A percentile compares a stretch with the other conserved stretches of the same genome.
Conservation (phyloP, 2,113 vertebrate genomes). For the Phyllostomus discolor region DNA sequence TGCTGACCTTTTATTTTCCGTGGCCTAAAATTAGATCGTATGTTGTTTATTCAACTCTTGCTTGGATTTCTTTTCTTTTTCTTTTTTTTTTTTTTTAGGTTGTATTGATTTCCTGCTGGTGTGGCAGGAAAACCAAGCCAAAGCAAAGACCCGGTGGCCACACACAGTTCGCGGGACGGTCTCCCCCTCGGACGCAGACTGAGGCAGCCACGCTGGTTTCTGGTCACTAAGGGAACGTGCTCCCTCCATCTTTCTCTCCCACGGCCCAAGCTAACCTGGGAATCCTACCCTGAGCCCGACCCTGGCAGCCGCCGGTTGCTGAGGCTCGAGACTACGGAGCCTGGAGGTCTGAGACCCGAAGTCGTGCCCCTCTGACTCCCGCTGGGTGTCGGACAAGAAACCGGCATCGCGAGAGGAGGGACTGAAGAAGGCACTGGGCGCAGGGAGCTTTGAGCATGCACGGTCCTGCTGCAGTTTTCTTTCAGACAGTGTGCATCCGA, state of each 20-base stretch:
- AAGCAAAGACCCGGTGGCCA: background rate
- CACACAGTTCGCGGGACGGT: background rate
- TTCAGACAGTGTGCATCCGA: background rate
- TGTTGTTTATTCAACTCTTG: background rate
- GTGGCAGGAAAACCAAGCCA: background rate
- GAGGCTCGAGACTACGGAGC: too few relatives aligned
- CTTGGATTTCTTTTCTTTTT: background rate
- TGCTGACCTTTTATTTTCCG: slow-evolving; percentile 30
- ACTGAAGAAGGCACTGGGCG: background rate
- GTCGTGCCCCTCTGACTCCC: fast-evolving
- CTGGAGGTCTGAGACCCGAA: background rate
- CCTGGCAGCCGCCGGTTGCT: background rate
- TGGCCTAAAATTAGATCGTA: slow-evolving; percentile 24
- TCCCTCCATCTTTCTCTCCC: background rate
- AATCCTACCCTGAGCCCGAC: background rate
- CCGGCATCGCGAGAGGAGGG: background rate
- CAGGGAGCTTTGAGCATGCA: background rate
- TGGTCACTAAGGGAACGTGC: background rate
- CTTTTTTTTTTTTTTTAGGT: background rate
- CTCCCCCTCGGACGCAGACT: background rate
- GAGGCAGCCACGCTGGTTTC: background rate
- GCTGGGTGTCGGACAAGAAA: background rate
- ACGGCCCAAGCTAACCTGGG: background rate
- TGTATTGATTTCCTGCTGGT: background rate
- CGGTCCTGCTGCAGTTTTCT: background rate